A percentile compares a stretch with the other conserved stretches of the same genome.
Conservation (phyloP, 2,888 invertebrate species). For the Caenorhabditis panamensis region DNA sequence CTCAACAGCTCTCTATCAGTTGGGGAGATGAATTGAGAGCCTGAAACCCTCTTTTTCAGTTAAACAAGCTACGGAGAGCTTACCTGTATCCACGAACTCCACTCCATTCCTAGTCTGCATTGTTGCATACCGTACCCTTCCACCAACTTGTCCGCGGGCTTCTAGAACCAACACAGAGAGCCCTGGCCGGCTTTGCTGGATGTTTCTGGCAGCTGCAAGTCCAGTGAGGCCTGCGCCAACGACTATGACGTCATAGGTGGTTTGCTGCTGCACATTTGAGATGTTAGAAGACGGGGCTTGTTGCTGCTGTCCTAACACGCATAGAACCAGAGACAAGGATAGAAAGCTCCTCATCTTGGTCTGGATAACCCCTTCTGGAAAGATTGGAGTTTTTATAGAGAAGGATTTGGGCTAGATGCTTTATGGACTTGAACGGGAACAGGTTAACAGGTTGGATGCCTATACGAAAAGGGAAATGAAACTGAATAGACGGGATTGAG, state of each 20-base stretch:
- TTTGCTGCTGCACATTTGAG: too few relatives aligned
- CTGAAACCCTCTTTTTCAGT: too few relatives aligned
- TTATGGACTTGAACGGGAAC: too few relatives aligned
- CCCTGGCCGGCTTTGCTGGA: slow-evolving; percentile 60
- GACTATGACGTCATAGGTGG: slow-evolving; percentile 78
- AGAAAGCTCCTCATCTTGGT: not conserved
- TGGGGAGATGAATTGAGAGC: slow-evolving; percentile 70
- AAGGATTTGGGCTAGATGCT: slow-evolving; percentile 20
- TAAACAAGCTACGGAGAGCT: not conserved
- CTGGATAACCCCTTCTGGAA: not conserved
- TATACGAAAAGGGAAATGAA: slow-evolving; percentile 27
- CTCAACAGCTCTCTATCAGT: slow-evolving; percentile 61
- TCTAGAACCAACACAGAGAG: slow-evolving; percentile 63
- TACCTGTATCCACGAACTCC: slow-evolving; percentile 63
- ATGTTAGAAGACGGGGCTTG: slow-evolving; percentile 7
- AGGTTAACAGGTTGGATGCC: slow-evolving; percentile 38
- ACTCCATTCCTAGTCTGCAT: slow-evolving; percentile 70
- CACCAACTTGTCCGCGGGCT: slow-evolving; percentile 67
- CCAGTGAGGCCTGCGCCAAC: slow-evolving; percentile 81
- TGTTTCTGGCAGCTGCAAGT: slow-evolving; percentile 79
- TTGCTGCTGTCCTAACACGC: not conserved
- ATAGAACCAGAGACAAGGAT: slow-evolving; percentile 4
- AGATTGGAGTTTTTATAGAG: slow-evolving; percentile 20
- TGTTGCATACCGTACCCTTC: slow-evolving; percentile 65
- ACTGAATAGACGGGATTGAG: not conserved